Conservation (phyloP, 2,888 invertebrate genomes). For the Ditula angustiorana region DNA sequence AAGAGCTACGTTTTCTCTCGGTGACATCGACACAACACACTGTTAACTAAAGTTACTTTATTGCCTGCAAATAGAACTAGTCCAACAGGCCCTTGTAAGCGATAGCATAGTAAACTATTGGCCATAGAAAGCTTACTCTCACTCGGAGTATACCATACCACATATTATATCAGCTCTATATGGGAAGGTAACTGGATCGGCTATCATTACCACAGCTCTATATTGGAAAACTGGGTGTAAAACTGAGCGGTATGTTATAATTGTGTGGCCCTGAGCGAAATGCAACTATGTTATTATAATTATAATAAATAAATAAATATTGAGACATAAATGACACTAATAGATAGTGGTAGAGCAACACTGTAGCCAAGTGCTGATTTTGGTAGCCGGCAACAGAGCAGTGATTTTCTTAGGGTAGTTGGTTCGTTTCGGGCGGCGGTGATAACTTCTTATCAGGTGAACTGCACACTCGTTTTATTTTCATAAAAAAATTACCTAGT, state of each 20-base stretch:
- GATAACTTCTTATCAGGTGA: too few species aligned
- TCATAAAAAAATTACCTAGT: too few species aligned
- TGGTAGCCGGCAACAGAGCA: too few species aligned
- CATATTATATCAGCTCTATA: conserved; percentile 34
- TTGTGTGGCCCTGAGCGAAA: too few species aligned
- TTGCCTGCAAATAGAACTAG: conserved; percentile 41
- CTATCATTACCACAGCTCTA: conserved; percentile 10
- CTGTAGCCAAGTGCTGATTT: too few species aligned
- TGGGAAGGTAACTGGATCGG: conserved; percentile 34
- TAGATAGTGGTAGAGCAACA: too few species aligned
- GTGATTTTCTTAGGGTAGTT: too few species aligned
- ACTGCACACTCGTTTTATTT: too few species aligned
- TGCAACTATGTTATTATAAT: too few species aligned
- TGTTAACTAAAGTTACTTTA: conserved; percentile 24
- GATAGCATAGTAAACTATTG: conserved; percentile 48
- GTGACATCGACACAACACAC: conserved; percentile 8
- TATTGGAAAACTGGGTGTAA: conserved; percentile 20
- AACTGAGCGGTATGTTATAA: not conserved
- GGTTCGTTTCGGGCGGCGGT: too few species aligned
- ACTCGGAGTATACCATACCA: conserved; percentile 35
- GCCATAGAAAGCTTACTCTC: conserved; percentile 51
- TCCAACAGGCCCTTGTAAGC: conserved; percentile 41
- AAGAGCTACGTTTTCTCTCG: conserved; percentile 4
- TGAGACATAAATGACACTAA: too few species aligned
- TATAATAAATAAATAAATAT: too few species aligned